Percentiles rank a stretch among this genome's conserved stretches.
These are phyloP conservation scores for Alcis repandata DNA, from an alignment of 2,888 invertebrate genomes.

Conservation along the genomic window DNA sequence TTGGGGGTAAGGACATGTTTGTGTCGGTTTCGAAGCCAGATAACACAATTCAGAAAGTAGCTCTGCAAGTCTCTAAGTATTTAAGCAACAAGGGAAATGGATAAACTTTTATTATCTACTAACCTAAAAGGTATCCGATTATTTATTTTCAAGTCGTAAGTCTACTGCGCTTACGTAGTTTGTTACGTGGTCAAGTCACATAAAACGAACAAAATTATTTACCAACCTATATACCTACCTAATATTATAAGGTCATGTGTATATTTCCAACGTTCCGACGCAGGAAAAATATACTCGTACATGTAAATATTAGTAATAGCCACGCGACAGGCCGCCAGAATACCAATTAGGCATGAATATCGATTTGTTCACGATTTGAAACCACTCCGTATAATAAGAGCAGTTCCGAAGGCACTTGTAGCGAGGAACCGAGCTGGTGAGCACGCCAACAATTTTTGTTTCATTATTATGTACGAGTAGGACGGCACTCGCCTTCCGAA, in stretches of 20 bases:
- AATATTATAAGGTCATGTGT: no score
- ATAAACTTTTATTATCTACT: no score
- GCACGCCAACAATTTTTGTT: conserved; percentile 36
- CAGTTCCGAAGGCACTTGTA: conserved; percentile 43
- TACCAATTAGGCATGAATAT: conserved; percentile 41
- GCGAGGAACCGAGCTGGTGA: conserved; percentile 25
- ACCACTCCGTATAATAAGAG: conserved; percentile 30
- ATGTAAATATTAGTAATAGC: conserved; percentile 29
- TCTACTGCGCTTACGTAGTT: not conserved
- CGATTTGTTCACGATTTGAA: conserved; percentile 39
- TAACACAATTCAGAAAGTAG: no score
- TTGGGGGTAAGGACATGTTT: not conserved
- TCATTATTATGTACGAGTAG: conserved; percentile 41
- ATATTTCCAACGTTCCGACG: not conserved
- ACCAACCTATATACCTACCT: not conserved
- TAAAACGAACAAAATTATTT: not conserved
- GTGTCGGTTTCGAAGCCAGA: not conserved
- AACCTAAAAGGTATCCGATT: not conserved
- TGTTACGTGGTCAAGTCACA: not conserved
- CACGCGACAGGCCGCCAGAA: conserved; percentile 20
- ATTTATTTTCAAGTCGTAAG: not conserved
- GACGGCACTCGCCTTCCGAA: conserved; percentile 13
- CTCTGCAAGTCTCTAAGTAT: no score
- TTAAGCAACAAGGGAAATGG: no score
- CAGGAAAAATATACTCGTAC: conserved; percentile 3